phyloP scores from a whole-genome alignment of 2,888 invertebrate genomes.

The Eremobia ochroleuca region DNA sequence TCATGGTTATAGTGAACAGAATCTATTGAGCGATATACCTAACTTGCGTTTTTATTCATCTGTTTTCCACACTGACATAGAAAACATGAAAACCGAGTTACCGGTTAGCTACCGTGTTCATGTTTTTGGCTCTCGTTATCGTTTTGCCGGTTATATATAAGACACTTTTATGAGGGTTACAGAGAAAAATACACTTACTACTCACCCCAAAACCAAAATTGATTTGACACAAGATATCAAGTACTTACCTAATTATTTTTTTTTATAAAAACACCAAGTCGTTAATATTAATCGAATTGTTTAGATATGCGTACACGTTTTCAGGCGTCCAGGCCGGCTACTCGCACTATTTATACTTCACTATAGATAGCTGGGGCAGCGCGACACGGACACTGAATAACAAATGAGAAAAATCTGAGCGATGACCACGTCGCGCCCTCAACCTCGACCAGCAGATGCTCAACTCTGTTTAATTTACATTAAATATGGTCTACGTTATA shows the following conservation, averaged over 20 bases:
- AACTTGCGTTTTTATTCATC: neutral
- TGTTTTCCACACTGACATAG: neutral
- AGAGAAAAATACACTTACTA: slow-evolving; percentile 24
- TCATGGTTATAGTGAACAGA: neutral
- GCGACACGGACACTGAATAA: slow-evolving; percentile 81
- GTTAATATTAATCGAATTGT: slow-evolving; percentile 56
- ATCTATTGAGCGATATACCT: slow-evolving; percentile 14
- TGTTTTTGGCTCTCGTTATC: slow-evolving; percentile 3
- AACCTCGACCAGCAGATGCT: slow-evolving; percentile 59
- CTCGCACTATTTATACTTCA: slow-evolving; percentile 82
- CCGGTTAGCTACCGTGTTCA: slow-evolving; percentile 2
- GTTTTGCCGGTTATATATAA: neutral
- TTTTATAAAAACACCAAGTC: slow-evolving; percentile 18
- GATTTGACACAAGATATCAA: neutral
- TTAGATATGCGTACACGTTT: slow-evolving; percentile 71
- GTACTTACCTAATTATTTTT: too few species aligned
- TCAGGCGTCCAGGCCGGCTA: slow-evolving; percentile 75
- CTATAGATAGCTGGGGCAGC: slow-evolving; percentile 81
- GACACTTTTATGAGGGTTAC: neutral
- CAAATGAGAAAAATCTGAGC: slow-evolving; percentile 86
- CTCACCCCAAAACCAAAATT: slow-evolving; percentile 47
- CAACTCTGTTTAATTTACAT: slow-evolving; percentile 55
- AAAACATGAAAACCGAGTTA: neutral
- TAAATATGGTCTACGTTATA: slow-evolving; percentile 33
- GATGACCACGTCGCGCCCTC: slow-evolving; percentile 71